Evolutionary conservation across 2,888 invertebrate genomes (phyloP), one percentile per base, ranked within the genome.

Genomic region (Lycaena phlaeas): DNA sequence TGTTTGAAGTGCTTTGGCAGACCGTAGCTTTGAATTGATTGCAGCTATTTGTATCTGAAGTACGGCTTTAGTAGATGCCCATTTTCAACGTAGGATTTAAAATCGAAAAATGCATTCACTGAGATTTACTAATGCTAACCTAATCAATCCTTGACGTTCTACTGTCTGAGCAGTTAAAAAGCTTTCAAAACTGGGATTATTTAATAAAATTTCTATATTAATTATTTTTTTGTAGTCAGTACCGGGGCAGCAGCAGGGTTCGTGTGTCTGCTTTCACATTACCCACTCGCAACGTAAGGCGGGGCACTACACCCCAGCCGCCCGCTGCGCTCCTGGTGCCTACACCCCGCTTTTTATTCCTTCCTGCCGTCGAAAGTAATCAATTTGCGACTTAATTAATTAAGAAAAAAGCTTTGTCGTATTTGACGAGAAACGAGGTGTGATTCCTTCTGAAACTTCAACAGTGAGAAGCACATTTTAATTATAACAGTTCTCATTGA

Each of bases 191-290:
- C n/a, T n/a, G n/a, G n/a, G n/a, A n/a, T n/a, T n/a, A n/a, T n/a
- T n/a, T n/a, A n/a, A n/a, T n/a, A n/a, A n/a, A n/a, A n/a, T n/a
- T n/a, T n/a, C n/a, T n/a, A n/a, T n/a, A n/a, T n/a, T n/a, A n/a
- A n/a, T 34, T 38, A n/a, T 43, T 64, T 68, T 68, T 70, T 40
- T 77, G 68, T 65, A 42, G 54, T 41, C 61, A 42, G 61, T 81
- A 81, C 72, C 41, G 46, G 61, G 71, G 65, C 70, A 77, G 68
- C 76, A 71, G 75, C 78, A 73, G 79, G 81, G 79, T 78, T 79
- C 81, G 79, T 82, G 82, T 84, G 84, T 82, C 82, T 82, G 74
- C 82, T 81, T 82, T 74, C 82, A 84, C 84, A 84, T 84, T 82
- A 78, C 81, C 82, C 76, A 73, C 74, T 77, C 73, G 75, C 75